Evolutionary conservation across 2,113 vertebrate species (phyloP).

Genomic region (Heptranchias perlo): DNA sequence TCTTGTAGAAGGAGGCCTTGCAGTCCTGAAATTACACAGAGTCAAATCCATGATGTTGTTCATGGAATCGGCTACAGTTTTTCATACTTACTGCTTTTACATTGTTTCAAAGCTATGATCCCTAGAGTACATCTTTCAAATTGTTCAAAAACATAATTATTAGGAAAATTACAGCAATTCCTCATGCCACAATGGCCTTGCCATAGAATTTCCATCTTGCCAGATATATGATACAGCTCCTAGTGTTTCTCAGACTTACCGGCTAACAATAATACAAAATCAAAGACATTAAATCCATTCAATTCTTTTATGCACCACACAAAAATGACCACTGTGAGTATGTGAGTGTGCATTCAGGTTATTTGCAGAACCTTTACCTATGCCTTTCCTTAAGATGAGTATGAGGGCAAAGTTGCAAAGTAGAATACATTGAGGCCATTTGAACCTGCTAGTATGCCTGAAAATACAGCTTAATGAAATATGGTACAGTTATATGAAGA

Average conservation of each 20-base stretch:
- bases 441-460: neutral
- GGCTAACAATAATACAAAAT: neutral
- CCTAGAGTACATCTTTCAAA: neutral
- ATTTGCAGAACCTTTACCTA: neutral
- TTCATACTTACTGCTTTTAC: neutral
- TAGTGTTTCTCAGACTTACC: neutral
- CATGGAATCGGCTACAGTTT: too few species aligned
- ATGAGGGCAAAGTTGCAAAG: neutral
- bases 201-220: neutral
- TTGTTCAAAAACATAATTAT: neutral
- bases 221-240: neutral
- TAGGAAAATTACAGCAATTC: neutral
- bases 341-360: too few species aligned
- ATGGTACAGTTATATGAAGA: neutral
- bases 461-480: neutral
- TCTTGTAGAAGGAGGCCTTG: neutral
- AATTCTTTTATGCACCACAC: neutral
- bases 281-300: neutral
- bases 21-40: neutral
- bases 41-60: neutral
- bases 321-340: neutral
- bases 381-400: neutral
- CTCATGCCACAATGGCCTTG: neutral
- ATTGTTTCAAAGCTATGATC: neutral
- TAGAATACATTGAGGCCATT: neutral